phyloP scores from a whole-genome alignment of 2,888 invertebrate genomes.

The Deilephila porcellus region DNA sequence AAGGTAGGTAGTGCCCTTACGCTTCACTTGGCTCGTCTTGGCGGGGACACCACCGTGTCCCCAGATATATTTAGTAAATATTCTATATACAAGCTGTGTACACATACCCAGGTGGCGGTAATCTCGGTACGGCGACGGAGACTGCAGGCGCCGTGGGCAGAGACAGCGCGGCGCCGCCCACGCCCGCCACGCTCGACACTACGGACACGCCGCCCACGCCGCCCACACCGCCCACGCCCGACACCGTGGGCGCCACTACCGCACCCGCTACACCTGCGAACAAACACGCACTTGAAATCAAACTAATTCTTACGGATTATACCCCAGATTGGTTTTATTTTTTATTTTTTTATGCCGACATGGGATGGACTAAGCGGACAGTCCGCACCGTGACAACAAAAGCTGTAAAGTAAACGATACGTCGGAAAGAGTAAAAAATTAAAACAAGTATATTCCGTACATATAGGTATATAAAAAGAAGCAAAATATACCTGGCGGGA shows the following conservation, averaged over 20 bases:
- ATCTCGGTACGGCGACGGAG: constrained; percentile 54
- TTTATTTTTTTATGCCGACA: no score
- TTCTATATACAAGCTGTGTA: not conserved
- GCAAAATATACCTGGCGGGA: constrained; percentile 25
- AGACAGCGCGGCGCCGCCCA: constrained; percentile 28
- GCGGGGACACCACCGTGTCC: no score
- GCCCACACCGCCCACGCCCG: not conserved
- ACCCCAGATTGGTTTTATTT: no score
- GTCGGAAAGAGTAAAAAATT: no score
- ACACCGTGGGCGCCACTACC: not conserved
- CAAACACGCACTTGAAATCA: not conserved
- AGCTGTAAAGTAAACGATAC: no score
- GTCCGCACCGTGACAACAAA: no score
- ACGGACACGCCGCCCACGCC: not conserved
- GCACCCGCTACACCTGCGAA: not conserved
- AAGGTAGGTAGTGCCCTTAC: no score
- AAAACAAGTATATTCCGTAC: not conserved
- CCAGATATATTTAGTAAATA: no score
- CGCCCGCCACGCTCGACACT: not conserved
- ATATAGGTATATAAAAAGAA: not conserved
- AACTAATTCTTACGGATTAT: no score
- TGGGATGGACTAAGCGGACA: no score
- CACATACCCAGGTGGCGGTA: constrained; percentile 70
- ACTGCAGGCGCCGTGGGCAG: constrained; percentile 39
- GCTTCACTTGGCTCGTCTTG: no score